Conservation (phyloP, 2,797 vertebrate species). For the Onychomys torridus region DNA sequence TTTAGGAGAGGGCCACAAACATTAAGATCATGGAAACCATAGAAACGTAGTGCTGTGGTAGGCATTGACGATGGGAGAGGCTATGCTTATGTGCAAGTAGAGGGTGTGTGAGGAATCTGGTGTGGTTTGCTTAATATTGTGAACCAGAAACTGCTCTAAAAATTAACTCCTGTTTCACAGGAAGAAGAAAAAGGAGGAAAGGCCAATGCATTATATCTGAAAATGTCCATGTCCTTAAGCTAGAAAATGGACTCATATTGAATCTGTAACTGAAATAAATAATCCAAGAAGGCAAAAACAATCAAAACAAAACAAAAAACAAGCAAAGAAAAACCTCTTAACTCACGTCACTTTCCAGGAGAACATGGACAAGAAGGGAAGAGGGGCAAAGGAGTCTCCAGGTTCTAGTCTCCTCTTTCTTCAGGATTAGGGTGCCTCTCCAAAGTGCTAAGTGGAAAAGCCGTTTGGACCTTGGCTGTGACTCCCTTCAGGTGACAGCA, state of each 20-base stretch:
- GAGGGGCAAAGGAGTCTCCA: neutral
- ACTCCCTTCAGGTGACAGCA: neutral
- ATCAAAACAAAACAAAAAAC: neutral
- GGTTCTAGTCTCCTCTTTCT: neutral
- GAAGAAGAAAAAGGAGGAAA: neutral
- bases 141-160: neutral
- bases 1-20: neutral
- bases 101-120: neutral
- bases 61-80: neutral
- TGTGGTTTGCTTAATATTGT: neutral
- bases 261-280: constrained; percentile 17
- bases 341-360: neutral
- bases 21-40: neutral
- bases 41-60: neutral
- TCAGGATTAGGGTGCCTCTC: neutral
- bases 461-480: neutral
- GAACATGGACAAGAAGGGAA: neutral
- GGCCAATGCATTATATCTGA: neutral
- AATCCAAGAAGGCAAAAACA: neutral
- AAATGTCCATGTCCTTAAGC: constrained; percentile 47
- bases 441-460: neutral
- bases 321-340: neutral
- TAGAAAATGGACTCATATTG: constrained; percentile 12
- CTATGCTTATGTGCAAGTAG: neutral
- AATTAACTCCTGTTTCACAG: neutral